Base-by-base conservation (phyloP, 2,888 invertebrate species). In the Beris chalybata region DNA sequence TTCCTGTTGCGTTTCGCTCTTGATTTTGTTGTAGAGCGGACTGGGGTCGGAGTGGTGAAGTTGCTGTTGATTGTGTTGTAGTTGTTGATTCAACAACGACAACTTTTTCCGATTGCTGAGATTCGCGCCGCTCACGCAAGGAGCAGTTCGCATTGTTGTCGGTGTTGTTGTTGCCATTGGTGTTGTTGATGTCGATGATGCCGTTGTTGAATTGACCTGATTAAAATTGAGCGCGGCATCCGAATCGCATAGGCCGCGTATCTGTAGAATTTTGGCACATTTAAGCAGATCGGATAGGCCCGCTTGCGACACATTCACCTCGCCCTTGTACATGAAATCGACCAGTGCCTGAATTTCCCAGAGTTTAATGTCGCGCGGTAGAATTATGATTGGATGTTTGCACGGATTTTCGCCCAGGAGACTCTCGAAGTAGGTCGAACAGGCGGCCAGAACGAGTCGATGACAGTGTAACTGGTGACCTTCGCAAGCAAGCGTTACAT, bases 321-420 rank as follows among this genome's bases (percentile, higher is more conserved):
- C 93, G 0, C 93, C 93, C 76, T 91, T 91, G 79, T 93, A 93
- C 93, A 93, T 93, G 76, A 93, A 93, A 80, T 92, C 92, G 44
- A 93, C 92, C 53, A 93, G 81, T 0, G 92, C 92, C 74, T 93
- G 91, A 80, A 93, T 89, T 75, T 93, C 92, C 82, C 90, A 90
- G 76, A 92, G 88, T 76, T 87, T 88, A 84, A 93, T 90, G 75
- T 93, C 93, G 74, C 90, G 87, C 85, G 93, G 91, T 69, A 92
- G 85, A 67, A 93, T 88, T 15, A 81, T 87, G 43, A 93, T 92
- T 11, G 92, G 91, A 79, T 93, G 92, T 74, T 91, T 90, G 81
- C 92, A 92, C 0, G 92, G 92, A 81, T 92, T 92, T n/a, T 57
- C 43, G 13, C 22, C 48, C 9, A 65, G 5, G 3, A 65, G 29